phyloP scores from a whole-genome alignment of 2,888 invertebrate genomes.

The Pachliopta kotzebuea region DNA sequence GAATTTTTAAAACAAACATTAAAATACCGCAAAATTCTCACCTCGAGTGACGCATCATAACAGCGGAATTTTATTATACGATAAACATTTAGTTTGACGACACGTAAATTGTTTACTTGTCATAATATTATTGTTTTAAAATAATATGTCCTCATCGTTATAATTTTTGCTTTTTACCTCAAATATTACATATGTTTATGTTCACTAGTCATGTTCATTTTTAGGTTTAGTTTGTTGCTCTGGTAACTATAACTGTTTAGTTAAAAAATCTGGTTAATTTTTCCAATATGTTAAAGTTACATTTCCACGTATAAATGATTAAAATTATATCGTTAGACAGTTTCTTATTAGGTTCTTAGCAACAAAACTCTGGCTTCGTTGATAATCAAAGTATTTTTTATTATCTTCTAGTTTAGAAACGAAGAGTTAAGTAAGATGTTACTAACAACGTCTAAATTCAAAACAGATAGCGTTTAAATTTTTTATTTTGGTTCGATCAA shows the following conservation, averaged over 20 bases:
- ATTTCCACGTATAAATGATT: too few relatives aligned
- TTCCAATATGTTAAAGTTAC: too few relatives aligned
- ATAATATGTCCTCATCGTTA: constrained; percentile 2
- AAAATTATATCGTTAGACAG: too few relatives aligned
- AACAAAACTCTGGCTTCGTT: background rate
- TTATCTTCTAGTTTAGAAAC: background rate
- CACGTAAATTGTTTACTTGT: constrained; percentile 22
- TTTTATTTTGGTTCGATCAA: too few relatives aligned
- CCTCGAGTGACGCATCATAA: constrained; percentile 38
- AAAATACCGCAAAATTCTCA: constrained; percentile 39
- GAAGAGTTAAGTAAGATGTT: background rate
- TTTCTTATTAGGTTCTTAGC: too few relatives aligned
- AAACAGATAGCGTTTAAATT: too few relatives aligned
- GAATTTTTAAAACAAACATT: constrained; percentile 43
- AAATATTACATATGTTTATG: background rate
- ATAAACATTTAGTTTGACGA: constrained; percentile 33
- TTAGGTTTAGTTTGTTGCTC: too few relatives aligned
- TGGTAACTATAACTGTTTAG: too few relatives aligned
- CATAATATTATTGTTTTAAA: constrained; percentile 33
- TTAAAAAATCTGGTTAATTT: too few relatives aligned
- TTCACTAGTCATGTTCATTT: too few relatives aligned
- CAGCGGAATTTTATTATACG: constrained; percentile 35
- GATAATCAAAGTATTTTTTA: background rate
- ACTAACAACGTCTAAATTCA: background rate
- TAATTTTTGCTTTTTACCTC: background rate